Conservation (phyloP, 2,113 vertebrate genomes). For the Peucedramus taeniatus region DNA sequence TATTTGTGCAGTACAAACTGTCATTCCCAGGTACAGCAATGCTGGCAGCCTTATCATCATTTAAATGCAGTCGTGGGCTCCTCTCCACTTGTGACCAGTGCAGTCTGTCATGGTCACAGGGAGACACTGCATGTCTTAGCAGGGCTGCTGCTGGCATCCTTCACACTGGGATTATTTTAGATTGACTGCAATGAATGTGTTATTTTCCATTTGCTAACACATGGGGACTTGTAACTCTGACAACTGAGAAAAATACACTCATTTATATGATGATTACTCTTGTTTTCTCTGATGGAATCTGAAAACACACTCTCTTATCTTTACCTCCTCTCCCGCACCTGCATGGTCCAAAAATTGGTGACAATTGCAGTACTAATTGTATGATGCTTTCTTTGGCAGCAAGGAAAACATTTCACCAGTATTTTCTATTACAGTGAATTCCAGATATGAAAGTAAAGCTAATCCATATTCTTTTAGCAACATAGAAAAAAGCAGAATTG, state of each 20-base stretch:
- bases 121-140: slow-evolving; percentile 2
- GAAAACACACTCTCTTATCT: slow-evolving; percentile 2
- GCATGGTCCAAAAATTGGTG: not conserved
- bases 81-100: slow-evolving; percentile 46
- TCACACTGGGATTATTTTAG: slow-evolving; percentile 62
- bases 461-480: not conserved
- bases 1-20: not conserved
- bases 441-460: not conserved
- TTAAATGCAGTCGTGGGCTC: not conserved
- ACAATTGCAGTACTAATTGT: slow-evolving; percentile 4
- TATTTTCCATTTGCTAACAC: slow-evolving; percentile 72
- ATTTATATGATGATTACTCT: slow-evolving; percentile 57
- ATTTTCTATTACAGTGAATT: not conserved
- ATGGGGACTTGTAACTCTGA: slow-evolving; percentile 45
- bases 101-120: slow-evolving; percentile 21
- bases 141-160: slow-evolving; percentile 44
- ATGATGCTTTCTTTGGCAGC: not conserved
- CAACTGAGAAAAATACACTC: slow-evolving; percentile 58
- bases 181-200: slow-evolving; percentile 55
- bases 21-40: slow-evolving; percentile 4
- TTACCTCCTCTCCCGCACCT: not conserved
- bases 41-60: not conserved
- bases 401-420: not conserved
- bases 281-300: slow-evolving; percentile 9
- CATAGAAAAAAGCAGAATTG: not conserved